Evolutionary conservation across 2,888 invertebrate genomes (phyloP).

Genomic region (Pseudolycoriella hygida): DNA sequence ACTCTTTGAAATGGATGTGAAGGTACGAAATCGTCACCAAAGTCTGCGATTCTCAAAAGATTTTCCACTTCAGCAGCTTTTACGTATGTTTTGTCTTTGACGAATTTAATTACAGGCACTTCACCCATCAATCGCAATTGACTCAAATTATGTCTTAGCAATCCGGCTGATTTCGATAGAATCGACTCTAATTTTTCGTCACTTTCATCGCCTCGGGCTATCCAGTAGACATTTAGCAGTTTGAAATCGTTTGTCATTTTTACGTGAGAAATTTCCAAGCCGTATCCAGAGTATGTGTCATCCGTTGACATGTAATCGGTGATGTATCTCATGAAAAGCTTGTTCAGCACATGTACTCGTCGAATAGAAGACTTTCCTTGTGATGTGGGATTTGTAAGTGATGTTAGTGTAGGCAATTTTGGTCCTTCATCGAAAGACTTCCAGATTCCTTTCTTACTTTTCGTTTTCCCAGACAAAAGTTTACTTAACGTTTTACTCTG

Average conservation of each 20-base stretch:
- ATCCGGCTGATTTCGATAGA: constrained; percentile 37
- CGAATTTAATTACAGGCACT: constrained; percentile 55
- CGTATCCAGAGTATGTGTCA: constrained; percentile 40
- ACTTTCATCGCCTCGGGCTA: constrained; percentile 33
- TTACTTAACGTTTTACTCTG: too few species aligned
- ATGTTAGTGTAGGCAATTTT: background rate
- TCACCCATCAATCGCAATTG: constrained; percentile 55
- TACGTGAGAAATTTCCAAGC: constrained; percentile 56
- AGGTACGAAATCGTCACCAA: constrained; percentile 44
- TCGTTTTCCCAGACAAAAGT: too few species aligned
- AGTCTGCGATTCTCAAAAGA: constrained; percentile 42
- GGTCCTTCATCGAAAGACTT: background rate
- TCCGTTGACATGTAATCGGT: constrained; percentile 64
- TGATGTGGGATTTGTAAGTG: background rate
- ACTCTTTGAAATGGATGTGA: constrained; percentile 16
- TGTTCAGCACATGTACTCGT: constrained; percentile 51
- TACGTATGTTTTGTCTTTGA: constrained; percentile 44
- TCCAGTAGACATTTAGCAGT: constrained; percentile 54
- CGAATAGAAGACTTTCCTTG: constrained; percentile 17
- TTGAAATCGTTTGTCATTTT: constrained; percentile 47
- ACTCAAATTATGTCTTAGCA: constrained; percentile 52
- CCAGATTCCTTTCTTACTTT: too few species aligned
- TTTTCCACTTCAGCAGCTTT: constrained; percentile 39
- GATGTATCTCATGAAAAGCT: constrained; percentile 63
- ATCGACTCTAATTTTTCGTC: constrained; percentile 35